Evolutionary conservation across 2,797 vertebrate genomes (phyloP), one percentile per base, ranked within the genome.

Genomic region (Neosilurus mollespiculum): DNA sequence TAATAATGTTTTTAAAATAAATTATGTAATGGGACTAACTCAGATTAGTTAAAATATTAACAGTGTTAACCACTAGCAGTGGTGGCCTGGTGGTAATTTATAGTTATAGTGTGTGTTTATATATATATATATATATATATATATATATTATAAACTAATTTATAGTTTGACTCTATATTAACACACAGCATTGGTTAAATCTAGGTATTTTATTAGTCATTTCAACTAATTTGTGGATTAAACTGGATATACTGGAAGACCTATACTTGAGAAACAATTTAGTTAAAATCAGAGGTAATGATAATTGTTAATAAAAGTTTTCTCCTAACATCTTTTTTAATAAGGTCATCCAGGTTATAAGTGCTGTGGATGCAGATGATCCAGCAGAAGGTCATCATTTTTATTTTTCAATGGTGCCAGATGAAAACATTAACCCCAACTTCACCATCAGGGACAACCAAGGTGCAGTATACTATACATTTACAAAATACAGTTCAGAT

Each of bases 361-460:
- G 95, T 79, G 97, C 96, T 9, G 90, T 95, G 64, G 98, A 99
- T 88, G 90, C 88, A 81, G 98, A 99, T 30, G 94, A 96, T 22
- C 95, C 97, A 0, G 37, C 24, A 69, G 94, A 95, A 84, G 92
- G 92, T 70, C 96, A 97, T 49, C 94, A 91, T 81, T 97, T 99
- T 90, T 93, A 93, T 88, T 99, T 96, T 91, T 95, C 94, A 1
- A 93, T 97, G 90, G 92, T 94, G 81, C 84, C 92, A 0, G 95
- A 96, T 56, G 92, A 91, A 51, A 85, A 83, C 90, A 96, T 93
- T 86, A 95, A 94, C 88, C 96, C 96, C 18, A 92, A 93, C 91
- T 99, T 99, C 93, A 94, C 91, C 14, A 90, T 99, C 81, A 94
- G 91, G 90, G 96, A 99, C 91, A 97, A 98, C 92, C 92, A 95